Conservation (phyloP, 2,888 invertebrate species). For the Drosophila koepferae region DNA sequence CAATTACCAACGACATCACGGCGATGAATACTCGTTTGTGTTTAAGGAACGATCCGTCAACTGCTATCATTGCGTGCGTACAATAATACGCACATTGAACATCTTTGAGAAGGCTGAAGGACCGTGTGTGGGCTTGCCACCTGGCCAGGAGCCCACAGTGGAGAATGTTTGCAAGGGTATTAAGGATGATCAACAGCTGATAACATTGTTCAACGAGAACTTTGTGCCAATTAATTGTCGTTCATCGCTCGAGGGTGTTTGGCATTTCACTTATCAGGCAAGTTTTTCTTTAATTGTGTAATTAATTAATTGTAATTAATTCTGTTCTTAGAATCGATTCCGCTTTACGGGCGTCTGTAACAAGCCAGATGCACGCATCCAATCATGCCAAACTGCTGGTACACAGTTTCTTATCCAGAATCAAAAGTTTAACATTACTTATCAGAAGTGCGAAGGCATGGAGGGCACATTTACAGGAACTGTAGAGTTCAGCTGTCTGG, state of each 20-base stretch:
- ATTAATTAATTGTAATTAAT: constrained; percentile 15
- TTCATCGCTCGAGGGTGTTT: constrained; percentile 97
- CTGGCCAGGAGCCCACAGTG: constrained; percentile 89
- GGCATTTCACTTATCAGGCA: constrained; percentile 95
- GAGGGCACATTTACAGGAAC: constrained; percentile 95
- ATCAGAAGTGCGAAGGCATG: constrained; percentile 95
- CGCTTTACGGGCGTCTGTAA: constrained; percentile 96
- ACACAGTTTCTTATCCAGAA: constrained; percentile 98
- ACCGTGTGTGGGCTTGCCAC: constrained; percentile 90
- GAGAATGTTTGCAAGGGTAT: constrained; percentile 91
- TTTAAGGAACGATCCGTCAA: constrained; percentile 87
- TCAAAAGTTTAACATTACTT: constrained; percentile 98
- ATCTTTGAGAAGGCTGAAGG: constrained; percentile 95
- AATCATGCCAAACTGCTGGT: constrained; percentile 97
- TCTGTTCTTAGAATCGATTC: constrained; percentile 89
- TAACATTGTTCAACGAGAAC: constrained; percentile 95
- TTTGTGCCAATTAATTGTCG: constrained; percentile 95
- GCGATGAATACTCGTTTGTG: constrained; percentile 94
- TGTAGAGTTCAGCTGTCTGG: constrained; percentile 96
- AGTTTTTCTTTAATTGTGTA: constrained; percentile 2
- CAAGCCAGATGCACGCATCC: constrained; percentile 94
- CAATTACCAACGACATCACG: constrained; percentile 89
- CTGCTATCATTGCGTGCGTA: constrained; percentile 94
- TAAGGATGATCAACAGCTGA: constrained; percentile 91
- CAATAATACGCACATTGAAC: constrained; percentile 94